These are phyloP conservation scores for Dendropsophus ebraccatus DNA, from an alignment of 2,113 vertebrate species.

Conservation along the genomic window DNA sequence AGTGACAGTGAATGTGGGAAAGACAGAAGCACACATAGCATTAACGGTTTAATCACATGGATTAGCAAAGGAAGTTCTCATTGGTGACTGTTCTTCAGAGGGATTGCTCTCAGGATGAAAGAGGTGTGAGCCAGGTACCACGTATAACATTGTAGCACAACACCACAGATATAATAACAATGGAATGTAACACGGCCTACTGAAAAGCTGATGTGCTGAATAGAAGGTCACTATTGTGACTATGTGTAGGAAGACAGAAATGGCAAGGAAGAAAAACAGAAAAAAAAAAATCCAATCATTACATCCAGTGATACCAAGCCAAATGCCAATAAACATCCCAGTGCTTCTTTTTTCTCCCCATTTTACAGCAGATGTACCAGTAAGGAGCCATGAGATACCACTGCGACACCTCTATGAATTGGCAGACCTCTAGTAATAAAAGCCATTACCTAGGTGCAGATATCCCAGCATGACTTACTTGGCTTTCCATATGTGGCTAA, in stretches of 20 bases:
- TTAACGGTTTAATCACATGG: conserved; percentile 31
- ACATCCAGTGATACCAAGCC: neutral
- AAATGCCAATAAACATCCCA: neutral
- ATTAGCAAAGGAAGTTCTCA: conserved; percentile 27
- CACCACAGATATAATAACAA: neutral
- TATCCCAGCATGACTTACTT: too few species aligned
- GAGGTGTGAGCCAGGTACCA: neutral
- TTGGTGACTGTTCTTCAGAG: neutral
- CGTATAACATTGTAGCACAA: neutral
- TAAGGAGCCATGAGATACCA: too few species aligned
- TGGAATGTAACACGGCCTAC: neutral
- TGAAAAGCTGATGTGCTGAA: neutral
- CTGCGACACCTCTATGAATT: too few species aligned
- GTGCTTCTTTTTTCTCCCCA: too few species aligned
- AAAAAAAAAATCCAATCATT: neutral
- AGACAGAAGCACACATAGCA: conserved; percentile 16
- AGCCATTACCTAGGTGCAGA: too few species aligned
- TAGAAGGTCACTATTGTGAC: conserved; percentile 18
- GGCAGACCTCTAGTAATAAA: too few species aligned
- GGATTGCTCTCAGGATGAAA: neutral
- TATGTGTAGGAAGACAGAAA: neutral
- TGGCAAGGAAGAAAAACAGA: neutral
- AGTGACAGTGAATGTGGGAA: neutral
- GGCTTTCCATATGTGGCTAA: too few species aligned
- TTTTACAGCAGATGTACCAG: too few species aligned